Evolutionary conservation across 2,888 invertebrate species (phyloP).

Genomic region (Cantharis rustica): DNA sequence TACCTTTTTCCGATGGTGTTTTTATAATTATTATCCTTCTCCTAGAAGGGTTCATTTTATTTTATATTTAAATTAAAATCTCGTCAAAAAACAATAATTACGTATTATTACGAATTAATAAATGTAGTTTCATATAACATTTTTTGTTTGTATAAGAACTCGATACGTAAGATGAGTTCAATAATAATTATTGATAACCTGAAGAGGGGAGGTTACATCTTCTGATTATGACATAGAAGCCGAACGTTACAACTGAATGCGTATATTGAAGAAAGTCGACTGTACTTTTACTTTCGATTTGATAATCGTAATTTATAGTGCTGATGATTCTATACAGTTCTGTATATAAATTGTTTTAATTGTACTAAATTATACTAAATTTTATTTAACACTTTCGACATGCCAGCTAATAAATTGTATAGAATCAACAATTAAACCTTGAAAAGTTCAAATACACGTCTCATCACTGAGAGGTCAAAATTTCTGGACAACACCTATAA

Average conservation of each 20-base stretch:
- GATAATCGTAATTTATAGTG: background rate
- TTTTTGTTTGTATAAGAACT: background rate
- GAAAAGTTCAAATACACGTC: conserved; percentile 33
- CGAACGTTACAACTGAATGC: background rate
- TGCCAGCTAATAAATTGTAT: background rate
- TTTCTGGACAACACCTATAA: conserved; percentile 4
- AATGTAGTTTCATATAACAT: background rate
- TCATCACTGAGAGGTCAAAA: conserved; percentile 22
- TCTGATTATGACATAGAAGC: background rate
- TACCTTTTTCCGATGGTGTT: background rate
- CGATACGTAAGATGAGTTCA: background rate
- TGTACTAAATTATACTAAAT: background rate
- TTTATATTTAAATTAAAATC: background rate
- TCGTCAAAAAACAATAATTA: background rate
- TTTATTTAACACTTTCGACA: background rate
- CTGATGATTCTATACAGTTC: background rate
- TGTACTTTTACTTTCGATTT: background rate
- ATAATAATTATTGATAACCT: background rate
- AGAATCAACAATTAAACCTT: conserved; percentile 25
- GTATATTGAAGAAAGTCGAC: background rate
- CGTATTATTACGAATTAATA: background rate
- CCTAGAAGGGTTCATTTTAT: background rate
- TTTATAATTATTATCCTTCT: background rate
- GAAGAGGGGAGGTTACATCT: background rate
- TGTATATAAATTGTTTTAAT: background rate